phyloP scores from a whole-genome alignment of 2,888 invertebrate species.

The Mesorhabditis spiculigera region DNA sequence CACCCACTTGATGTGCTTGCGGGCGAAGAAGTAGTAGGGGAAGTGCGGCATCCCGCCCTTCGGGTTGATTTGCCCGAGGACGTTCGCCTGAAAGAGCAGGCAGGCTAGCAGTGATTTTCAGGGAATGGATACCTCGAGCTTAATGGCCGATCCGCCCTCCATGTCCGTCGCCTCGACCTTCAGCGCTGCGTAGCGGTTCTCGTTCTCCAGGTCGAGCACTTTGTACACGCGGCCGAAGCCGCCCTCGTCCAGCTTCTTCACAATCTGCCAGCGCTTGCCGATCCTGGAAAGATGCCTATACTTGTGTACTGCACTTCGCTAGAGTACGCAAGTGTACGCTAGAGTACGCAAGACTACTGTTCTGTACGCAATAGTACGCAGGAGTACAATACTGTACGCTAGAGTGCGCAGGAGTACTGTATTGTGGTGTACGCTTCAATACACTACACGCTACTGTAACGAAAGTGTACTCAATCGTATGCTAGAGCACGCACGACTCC shows the following conservation, averaged over 20 bases:
- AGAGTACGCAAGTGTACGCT: too few species aligned
- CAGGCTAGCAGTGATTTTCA: background rate
- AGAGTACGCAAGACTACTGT: too few species aligned
- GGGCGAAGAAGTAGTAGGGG: background rate
- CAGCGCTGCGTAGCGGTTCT: background rate
- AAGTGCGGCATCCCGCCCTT: background rate
- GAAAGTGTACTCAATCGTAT: too few species aligned
- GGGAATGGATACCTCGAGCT: background rate
- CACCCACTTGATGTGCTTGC: background rate
- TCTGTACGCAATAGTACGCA: too few species aligned
- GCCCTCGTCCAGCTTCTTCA: conserved; percentile 42
- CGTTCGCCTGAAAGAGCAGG: background rate
- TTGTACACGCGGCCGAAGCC: conserved; percentile 46
- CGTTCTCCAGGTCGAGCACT: background rate
- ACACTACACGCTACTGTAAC: too few species aligned
- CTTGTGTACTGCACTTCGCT: too few species aligned
- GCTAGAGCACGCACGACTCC: too few species aligned
- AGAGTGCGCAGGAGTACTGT: too few species aligned
- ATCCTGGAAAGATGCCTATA: conserved; percentile 20
- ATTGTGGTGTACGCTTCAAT: too few species aligned
- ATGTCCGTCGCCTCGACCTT: background rate
- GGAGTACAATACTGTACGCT: too few species aligned
- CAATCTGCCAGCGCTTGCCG: conserved; percentile 37
- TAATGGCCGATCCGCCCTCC: conserved; percentile 3
- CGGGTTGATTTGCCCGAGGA: background rate